Evolutionary conservation across 2,888 invertebrate species (phyloP).

Genomic region (Mimumesa dahlbomi): DNA sequence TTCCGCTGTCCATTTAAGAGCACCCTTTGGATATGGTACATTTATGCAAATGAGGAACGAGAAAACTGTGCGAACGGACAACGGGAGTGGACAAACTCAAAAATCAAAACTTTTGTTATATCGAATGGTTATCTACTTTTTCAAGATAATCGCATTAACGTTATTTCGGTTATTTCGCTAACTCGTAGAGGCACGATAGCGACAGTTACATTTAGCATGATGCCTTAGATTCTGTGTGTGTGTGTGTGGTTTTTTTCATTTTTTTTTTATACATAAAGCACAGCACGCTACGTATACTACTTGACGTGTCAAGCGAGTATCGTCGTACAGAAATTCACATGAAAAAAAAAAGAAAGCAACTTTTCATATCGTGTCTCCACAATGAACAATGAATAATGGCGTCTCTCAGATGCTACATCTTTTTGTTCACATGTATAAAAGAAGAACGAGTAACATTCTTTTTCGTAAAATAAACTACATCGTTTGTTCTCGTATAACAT

Average conservation of each 20-base stretch:
- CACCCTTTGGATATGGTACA: constrained; percentile 70
- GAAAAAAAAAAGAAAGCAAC: neutral
- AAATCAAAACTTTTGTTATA: constrained; percentile 24
- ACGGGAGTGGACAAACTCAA: constrained; percentile 36
- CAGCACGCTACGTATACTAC: constrained; percentile 1
- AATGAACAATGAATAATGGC: constrained; percentile 28
- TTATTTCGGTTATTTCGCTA: constrained; percentile 19
- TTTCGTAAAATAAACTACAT: no score
- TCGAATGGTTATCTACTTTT: constrained; percentile 39
- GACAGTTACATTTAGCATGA: constrained; percentile 13
- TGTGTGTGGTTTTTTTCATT: no score
- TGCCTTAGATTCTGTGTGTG: no score
- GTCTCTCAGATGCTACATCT: constrained; percentile 22
- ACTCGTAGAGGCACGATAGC: constrained; percentile 26
- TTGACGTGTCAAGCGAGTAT: constrained; percentile 16
- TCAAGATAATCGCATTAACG: constrained; percentile 27
- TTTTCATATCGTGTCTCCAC: constrained; percentile 16
- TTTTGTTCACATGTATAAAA: constrained; percentile 47
- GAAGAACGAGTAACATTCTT: constrained; percentile 26
- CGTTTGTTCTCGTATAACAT: no score
- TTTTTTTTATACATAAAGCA: neutral
- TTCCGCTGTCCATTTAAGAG: constrained; percentile 65
- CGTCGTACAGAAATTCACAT: neutral
- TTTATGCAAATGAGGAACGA: constrained; percentile 60
- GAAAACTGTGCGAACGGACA: constrained; percentile 56